Base-by-base conservation (phyloP, 37 sponge, comb jelly and placozoan species). In the Mnemiopsis leidyi region DNA sequence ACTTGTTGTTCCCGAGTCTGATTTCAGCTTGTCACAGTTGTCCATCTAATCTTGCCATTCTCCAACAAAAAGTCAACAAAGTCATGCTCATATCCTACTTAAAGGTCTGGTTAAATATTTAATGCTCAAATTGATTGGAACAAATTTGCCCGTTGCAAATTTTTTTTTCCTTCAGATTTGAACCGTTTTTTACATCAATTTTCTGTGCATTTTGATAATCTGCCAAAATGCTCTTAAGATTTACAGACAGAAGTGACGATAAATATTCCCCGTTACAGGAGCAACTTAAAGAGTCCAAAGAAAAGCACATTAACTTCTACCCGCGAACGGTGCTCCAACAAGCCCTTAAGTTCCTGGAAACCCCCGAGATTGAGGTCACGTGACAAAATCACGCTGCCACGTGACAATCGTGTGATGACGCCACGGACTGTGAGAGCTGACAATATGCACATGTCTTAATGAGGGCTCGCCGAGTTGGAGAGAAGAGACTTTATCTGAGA, bases 61-160 rank as follows among this genome's bases (percentile, higher is more conserved):
- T 85, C 7, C 90, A 85, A 33, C 36, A n/a, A 25, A 38, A 85
- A 39, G 90, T 85, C 29, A 85, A 85, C 90, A 85, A 85, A 85
- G 90, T 85, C 3, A 85, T 85, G 90, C 90, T 85, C 90, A 85
- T 85, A 40, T 38, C 90, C 21, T 85, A 40, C 23, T 61, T 85
- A 28, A 85, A 85, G 90, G 90, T 85, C 2, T n/a, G n/a, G n/a
- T n/a, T n/a, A n/a, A n/a, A n/a, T n/a, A n/a, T n/a, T n/a, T n/a
- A n/a, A n/a, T n/a, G n/a, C n/a, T n/a, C n/a, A n/a, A n/a, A n/a
- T n/a, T n/a, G n/a, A n/a, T n/a, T n/a, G n/a, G n/a, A n/a, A n/a
- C n/a, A n/a, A n/a, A n/a, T n/a, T n/a, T n/a, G n/a, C n/a, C n/a
- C n/a, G n/a, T n/a, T n/a, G n/a, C n/a, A n/a, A n/a, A n/a, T n/a